phyloP scores from a whole-genome alignment of 2,888 invertebrate genomes.

The Tolmerus cingulatus region DNA sequence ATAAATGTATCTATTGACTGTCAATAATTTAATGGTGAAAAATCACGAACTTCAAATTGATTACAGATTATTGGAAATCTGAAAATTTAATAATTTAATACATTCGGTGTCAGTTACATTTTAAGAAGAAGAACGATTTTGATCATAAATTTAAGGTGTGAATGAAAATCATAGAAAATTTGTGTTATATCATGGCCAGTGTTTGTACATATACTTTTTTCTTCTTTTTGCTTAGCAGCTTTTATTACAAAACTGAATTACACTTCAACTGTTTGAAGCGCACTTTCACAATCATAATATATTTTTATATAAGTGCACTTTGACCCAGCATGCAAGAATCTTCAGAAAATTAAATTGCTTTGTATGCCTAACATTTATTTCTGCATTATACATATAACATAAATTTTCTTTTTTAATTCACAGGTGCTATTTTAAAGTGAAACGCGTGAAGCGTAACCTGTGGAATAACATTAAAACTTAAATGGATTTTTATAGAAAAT shows the following conservation, averaged over 20 bases:
- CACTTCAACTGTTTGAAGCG: background rate
- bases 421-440: too few relatives aligned
- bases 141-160: too few relatives aligned
- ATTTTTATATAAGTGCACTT: background rate
- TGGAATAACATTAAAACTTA: background rate
- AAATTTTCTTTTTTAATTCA: background rate
- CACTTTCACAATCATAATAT: background rate
- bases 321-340: background rate
- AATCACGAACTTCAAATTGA: too few relatives aligned
- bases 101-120: too few relatives aligned
- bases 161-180: too few relatives aligned
- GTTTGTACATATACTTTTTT: too few relatives aligned
- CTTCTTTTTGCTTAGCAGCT: too few relatives aligned
- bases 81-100: too few relatives aligned
- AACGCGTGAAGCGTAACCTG: background rate
- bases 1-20: background rate
- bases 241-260: background rate
- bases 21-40: too few relatives aligned
- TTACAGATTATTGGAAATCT: too few relatives aligned
- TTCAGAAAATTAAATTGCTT: background rate
- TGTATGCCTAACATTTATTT: background rate
- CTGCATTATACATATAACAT: background rate
- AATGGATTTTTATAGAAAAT: background rate
- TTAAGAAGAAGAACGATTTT: too few relatives aligned
- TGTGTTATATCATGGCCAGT: too few relatives aligned